Evolutionary conservation across 30 jellyfish, hydroid and myxozoan genomes (phyloP).

Genomic region (Sanderia malayensis): DNA sequence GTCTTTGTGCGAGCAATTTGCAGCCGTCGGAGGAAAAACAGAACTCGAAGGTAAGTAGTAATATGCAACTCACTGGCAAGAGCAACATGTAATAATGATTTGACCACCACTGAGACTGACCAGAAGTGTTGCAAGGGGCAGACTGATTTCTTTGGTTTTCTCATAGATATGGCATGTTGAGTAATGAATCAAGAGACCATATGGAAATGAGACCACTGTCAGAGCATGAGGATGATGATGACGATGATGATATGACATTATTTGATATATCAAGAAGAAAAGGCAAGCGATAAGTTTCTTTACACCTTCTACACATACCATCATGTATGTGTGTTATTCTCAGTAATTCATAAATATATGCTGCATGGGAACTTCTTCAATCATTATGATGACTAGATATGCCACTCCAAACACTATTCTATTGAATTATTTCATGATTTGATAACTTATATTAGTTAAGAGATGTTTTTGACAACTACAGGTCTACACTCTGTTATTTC

Average conservation of each 20-base stretch:
- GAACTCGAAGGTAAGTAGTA: constrained; percentile 58
- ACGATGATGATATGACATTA: constrained; percentile 85
- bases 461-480: too few species aligned
- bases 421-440: too few species aligned
- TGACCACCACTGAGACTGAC: background rate
- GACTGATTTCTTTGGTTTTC: background rate
- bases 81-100: background rate
- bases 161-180: constrained; percentile 70
- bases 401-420: too few species aligned
- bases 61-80: background rate
- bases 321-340: too few species aligned
- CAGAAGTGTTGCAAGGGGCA: background rate
- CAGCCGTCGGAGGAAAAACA: constrained; percentile 50
- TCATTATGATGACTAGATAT: too few species aligned
- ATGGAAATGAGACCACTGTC: constrained; percentile 92
- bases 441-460: too few species aligned
- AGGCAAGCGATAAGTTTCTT: constrained; percentile 56
- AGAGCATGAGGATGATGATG: constrained; percentile 85
- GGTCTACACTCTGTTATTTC: too few species aligned
- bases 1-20: constrained; percentile 68
- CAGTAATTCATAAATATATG: too few species aligned
- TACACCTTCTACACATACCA: too few species aligned
- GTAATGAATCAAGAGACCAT: constrained; percentile 43
- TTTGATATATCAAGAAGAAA: constrained; percentile 73
- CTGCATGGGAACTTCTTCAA: too few species aligned